phyloP scores from a whole-genome alignment of 2,113 vertebrate genomes.

The Gila orcuttii region DNA sequence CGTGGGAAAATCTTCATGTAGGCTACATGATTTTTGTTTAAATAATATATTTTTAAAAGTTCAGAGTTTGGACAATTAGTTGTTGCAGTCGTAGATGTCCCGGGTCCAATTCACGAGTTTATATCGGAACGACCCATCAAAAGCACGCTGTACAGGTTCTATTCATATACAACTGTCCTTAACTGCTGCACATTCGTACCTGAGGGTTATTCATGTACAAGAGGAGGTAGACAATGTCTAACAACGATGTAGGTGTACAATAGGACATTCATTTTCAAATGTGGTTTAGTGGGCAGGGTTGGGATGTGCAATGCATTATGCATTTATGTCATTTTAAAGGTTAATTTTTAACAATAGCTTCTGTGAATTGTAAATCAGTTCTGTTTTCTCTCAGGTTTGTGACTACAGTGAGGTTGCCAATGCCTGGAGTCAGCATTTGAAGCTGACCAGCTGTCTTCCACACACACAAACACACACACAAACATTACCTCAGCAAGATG shows the following conservation, averaged over 20 bases:
- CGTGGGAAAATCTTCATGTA: neutral
- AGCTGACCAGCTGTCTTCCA: slow-evolving; percentile 48
- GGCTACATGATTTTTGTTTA: neutral
- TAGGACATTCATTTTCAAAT: slow-evolving; percentile 48
- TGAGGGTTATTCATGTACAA: slow-evolving; percentile 49
- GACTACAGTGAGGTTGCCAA: slow-evolving; percentile 56
- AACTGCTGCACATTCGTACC: slow-evolving; percentile 40
- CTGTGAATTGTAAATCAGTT: slow-evolving; percentile 27
- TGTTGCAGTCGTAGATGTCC: slow-evolving; percentile 47
- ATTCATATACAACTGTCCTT: slow-evolving; percentile 59
- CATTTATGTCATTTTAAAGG: slow-evolving; percentile 5
- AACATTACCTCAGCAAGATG: slow-evolving; percentile 64
- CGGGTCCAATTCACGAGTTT: slow-evolving; percentile 70
- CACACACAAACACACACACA: slow-evolving; percentile 10
- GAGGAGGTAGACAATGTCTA: slow-evolving; percentile 46
- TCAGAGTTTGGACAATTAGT: neutral
- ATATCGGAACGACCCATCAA: slow-evolving; percentile 66
- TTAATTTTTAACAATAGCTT: slow-evolving; percentile 9
- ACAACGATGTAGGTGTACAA: slow-evolving; percentile 31
- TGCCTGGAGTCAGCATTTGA: slow-evolving; percentile 68
- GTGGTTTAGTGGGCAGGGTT: slow-evolving; percentile 2
- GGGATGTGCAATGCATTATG: slow-evolving; percentile 24
- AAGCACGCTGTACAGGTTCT: slow-evolving; percentile 26
- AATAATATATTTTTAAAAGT: neutral
- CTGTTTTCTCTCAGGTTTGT: slow-evolving; percentile 48